Evolutionary conservation across 2,888 invertebrate species (phyloP).

Genomic region (Drosophila longiperda): DNA sequence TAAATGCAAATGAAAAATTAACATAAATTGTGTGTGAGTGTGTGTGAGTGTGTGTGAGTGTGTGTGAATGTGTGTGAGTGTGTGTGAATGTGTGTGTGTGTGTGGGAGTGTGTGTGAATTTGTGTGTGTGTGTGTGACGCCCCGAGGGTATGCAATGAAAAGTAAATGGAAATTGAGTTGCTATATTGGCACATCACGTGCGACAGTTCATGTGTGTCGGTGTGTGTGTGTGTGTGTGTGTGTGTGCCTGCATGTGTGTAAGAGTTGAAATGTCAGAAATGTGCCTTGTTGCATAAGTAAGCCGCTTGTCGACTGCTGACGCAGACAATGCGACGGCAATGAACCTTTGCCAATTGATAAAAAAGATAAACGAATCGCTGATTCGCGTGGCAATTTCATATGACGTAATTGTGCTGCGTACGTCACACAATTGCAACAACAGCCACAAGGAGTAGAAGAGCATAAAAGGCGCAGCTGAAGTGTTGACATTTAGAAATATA

Average conservation of each 20-base stretch:
- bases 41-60: background rate
- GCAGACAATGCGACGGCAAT: slow-evolving; percentile 60
- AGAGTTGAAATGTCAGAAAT: background rate
- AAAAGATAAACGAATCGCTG: slow-evolving; percentile 49
- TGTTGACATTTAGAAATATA: slow-evolving; percentile 71
- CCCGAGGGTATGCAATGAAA: slow-evolving; percentile 48
- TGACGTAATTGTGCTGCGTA: slow-evolving; percentile 68
- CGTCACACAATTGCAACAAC: slow-evolving; percentile 61
- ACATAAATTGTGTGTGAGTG: slow-evolving; percentile 10
- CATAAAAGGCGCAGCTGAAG: slow-evolving; percentile 76
- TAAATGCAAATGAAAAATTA: slow-evolving; percentile 30
- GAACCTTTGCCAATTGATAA: slow-evolving; percentile 64
- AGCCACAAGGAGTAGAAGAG: slow-evolving; percentile 6
- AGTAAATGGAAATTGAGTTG: slow-evolving; percentile 30
- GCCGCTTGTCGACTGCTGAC: slow-evolving; percentile 42
- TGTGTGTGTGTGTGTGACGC: slow-evolving; percentile 26
- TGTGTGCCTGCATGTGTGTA: background rate
- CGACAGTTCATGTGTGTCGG: slow-evolving; percentile 39
- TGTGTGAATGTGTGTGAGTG: slow-evolving; percentile 12
- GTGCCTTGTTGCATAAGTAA: slow-evolving; percentile 15
- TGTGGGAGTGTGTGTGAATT: slow-evolving; percentile 1
- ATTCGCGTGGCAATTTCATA: slow-evolving; percentile 8
- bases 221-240: slow-evolving; percentile 15
- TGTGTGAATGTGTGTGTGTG: background rate
- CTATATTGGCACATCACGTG: slow-evolving; percentile 76